These are phyloP conservation scores for Columba livia DNA, from an alignment of 2,113 vertebrate species.

Conservation along the genomic window DNA sequence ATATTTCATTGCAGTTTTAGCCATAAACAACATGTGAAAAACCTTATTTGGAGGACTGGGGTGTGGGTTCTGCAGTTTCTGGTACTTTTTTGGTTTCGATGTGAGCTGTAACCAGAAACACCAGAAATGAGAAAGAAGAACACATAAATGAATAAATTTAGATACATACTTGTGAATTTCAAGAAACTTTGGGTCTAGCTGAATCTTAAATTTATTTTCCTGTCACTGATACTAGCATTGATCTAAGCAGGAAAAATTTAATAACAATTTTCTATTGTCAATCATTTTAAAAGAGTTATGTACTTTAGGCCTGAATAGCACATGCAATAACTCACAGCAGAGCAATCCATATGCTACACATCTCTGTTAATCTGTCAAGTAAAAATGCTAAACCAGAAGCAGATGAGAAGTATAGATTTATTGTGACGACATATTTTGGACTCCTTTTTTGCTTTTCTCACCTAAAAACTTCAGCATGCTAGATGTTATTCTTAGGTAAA, in stretches of 20 bases:
- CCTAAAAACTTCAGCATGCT: not conserved
- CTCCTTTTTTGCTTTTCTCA: conserved; percentile 21
- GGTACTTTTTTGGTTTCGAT: not conserved
- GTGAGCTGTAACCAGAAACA: not conserved
- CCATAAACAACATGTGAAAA: not conserved
- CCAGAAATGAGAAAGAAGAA: not conserved
- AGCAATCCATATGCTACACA: conserved; percentile 44
- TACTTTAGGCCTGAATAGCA: conserved; percentile 3
- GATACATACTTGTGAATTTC: not conserved
- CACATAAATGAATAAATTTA: not conserved
- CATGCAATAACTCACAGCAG: conserved; percentile 22
- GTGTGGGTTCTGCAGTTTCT: not conserved
- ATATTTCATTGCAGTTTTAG: not conserved
- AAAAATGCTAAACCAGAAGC: conserved; percentile 44
- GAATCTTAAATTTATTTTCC: not conserved
- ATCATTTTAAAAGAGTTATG: conserved; percentile 34
- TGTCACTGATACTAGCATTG: not conserved
- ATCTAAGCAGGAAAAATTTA: conserved; percentile 2
- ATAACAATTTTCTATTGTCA: conserved; percentile 17
- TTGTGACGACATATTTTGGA: conserved; percentile 30
- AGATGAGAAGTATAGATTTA: conserved; percentile 54
- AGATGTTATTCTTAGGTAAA: not conserved
- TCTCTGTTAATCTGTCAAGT: conserved; percentile 63
- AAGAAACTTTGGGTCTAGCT: not conserved
- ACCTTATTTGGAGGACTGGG: not conserved